phyloP scores from a whole-genome alignment of 2,888 invertebrate species.

The Sepioteuthis lessoniana region DNA sequence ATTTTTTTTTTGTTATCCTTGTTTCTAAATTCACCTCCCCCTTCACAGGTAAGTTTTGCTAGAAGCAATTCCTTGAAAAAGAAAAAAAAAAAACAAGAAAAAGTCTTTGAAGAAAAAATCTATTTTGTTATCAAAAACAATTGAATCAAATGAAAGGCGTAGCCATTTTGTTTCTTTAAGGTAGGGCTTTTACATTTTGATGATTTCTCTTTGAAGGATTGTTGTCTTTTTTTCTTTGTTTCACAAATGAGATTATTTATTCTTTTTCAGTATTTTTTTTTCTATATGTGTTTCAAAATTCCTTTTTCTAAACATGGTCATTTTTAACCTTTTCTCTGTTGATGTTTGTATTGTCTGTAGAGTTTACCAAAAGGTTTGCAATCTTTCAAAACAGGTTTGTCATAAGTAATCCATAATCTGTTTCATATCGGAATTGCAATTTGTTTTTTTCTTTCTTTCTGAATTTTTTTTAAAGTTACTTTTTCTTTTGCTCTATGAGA shows the following conservation, averaged over 20 bases:
- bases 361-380: neutral
- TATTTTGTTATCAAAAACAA: neutral
- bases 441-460: neutral
- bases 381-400: constrained; percentile 4
- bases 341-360: neutral
- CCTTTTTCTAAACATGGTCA: neutral
- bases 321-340: neutral
- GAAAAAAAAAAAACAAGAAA: no score
- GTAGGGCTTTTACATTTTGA: neutral
- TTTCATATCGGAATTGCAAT: neutral
- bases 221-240: neutral
- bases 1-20: neutral
- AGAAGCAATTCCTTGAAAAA: neutral
- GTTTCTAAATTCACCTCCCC: neutral
- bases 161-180: neutral
- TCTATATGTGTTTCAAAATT: neutral
- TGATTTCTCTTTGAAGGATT: neutral
- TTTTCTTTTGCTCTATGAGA: neutral
- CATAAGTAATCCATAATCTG: neutral
- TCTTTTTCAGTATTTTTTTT: constrained; percentile 25
- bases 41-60: neutral
- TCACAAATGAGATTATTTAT: neutral
- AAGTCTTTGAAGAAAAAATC: neutral
- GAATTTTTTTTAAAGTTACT: neutral
- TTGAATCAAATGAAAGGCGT: neutral